A percentile compares a stretch with the other conserved stretches of the same genome.
Conservation (phyloP, 2,888 invertebrate species). For the Pristionchus fissidentatus region DNA sequence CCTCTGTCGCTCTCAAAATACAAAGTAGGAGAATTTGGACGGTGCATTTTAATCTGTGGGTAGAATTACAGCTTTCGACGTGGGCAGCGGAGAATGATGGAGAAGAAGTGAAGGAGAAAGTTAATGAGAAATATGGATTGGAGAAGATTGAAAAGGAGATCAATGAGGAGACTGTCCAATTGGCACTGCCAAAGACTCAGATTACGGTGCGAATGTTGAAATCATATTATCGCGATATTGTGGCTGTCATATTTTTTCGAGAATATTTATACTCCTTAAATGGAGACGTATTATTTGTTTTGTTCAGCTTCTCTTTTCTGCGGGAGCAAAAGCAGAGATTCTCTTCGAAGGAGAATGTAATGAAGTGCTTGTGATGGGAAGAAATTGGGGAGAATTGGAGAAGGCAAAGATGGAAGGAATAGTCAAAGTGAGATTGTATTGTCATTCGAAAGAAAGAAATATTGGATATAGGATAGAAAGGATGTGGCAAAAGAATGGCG, state of each 20-base stretch:
- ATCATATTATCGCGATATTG: too few relatives aligned
- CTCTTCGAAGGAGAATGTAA: conserved; percentile 13
- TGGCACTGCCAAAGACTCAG: conserved; percentile 4
- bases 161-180: neutral
- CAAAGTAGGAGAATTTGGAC: too few relatives aligned
- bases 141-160: neutral
- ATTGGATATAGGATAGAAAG: too few relatives aligned
- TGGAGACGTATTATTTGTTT: neutral
- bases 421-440: neutral
- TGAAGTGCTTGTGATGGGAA: neutral
- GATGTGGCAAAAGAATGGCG: too few relatives aligned
- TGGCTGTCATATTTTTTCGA: too few relatives aligned
- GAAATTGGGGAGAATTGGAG: neutral
- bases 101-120: neutral
- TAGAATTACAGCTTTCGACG: conserved; percentile 29
- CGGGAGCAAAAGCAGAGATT: conserved; percentile 17
- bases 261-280: too few relatives aligned
- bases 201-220: conserved; percentile 6
- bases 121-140: conserved; percentile 1
- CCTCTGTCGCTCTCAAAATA: too few relatives aligned
- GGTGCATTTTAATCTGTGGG: too few relatives aligned
- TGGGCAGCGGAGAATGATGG: neutral
- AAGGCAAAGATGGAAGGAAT: neutral
- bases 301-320: neutral
- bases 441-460: too few relatives aligned